Base-by-base conservation (phyloP, 2,797 vertebrate genomes). In the Girardinus metallicus region DNA sequence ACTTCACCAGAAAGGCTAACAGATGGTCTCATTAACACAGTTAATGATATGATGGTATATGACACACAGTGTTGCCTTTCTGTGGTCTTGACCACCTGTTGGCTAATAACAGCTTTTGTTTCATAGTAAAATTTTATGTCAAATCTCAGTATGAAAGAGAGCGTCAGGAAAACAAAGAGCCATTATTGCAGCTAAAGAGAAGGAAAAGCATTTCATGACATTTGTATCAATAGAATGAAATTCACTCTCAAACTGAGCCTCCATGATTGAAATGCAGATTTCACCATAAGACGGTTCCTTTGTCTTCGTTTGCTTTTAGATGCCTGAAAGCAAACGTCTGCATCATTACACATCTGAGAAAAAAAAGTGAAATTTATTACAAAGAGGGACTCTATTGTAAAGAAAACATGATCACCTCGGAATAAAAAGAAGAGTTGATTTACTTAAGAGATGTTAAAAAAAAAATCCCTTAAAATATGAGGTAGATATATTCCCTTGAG, bases 11-110 rank as follows among this genome's bases (percentile, higher is more conserved):
- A 55, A 85, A 82, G 15, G 72, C 73, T 76, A 86, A 88, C 92
- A 93, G 91, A 93, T 94, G 91, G 90, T 82, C 86, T 90, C 87
- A 92, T 93, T 92, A 93, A 76, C 91, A 85, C 89, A 70, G 89
- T 90, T 92, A 87, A 90, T 91, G n/a, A n/a, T n/a, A n/a, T n/a
- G n/a, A n/a, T n/a, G n/a, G n/a, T 90, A 90, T 51, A 76, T 83
- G 85, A 80, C 88, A 90, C 85, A 51, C 80, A 70, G 90, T 73
- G 75, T 86, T 15, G 34, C 80, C 82, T 86, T 88, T 90, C 74
- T 29, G 83, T 89, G 79, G 73, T 88, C 80, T 81, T 84, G 78
- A 83, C 91, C 93, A 94, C 93, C 93, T 93, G 93, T 90, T 90
- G 86, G 83, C 57, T 87, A 86, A 91, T 86, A 91, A 92, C 86